phyloP scores from a whole-genome alignment of 2,888 invertebrate genomes.

The Escarpia spicata region DNA sequence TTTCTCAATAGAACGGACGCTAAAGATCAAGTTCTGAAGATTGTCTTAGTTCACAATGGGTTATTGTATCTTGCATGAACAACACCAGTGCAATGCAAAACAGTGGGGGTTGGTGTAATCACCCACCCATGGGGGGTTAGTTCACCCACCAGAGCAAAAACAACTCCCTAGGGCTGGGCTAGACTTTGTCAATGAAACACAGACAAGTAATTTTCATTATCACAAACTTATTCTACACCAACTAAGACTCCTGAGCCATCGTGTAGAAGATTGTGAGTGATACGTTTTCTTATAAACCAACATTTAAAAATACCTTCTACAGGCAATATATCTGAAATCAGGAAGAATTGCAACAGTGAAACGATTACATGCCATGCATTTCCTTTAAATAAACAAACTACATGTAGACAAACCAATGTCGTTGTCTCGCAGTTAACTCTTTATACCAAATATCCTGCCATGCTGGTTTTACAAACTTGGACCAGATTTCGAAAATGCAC shows the following conservation, averaged over 20 bases:
- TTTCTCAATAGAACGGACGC: background rate
- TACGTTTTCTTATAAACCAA: too few relatives aligned
- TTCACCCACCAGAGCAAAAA: background rate
- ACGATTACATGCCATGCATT: too few relatives aligned
- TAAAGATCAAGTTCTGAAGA: background rate
- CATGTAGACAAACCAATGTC: too few relatives aligned
- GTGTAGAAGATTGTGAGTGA: too few relatives aligned
- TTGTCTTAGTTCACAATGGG: background rate
- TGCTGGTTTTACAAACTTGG: too few relatives aligned
- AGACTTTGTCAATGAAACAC: background rate
- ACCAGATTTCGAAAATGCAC: too few relatives aligned
- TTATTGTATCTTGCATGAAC: background rate
- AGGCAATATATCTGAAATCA: too few relatives aligned
- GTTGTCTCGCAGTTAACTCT: too few relatives aligned
- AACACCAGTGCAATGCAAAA: background rate
- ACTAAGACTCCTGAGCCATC: background rate
- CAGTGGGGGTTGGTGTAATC: background rate
- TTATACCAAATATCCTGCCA: too few relatives aligned
- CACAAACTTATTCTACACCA: background rate
- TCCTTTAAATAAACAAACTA: too few relatives aligned
- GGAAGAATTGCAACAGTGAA: too few relatives aligned
- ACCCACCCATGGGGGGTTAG: background rate
- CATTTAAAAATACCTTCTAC: too few relatives aligned
- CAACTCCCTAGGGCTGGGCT: background rate
- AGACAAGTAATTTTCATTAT: background rate